Evolutionary conservation across 2,113 vertebrate genomes (phyloP).

Genomic region (Sminthopsis crassicaudata): DNA sequence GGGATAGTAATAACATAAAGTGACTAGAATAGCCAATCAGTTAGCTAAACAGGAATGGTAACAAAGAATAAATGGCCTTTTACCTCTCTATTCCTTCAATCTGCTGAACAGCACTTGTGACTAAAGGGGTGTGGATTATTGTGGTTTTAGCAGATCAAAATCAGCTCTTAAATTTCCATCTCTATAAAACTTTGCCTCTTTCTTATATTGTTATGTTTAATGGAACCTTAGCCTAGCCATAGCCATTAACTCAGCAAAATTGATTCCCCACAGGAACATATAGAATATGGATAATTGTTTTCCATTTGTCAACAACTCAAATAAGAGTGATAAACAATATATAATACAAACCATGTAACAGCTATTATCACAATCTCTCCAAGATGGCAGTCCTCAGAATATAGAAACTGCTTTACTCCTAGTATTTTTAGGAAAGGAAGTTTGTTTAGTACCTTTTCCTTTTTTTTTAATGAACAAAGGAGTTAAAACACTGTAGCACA

Average conservation of each 20-base stretch:
- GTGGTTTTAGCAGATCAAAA: neutral
- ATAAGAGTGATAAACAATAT: neutral
- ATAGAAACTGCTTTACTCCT: neutral
- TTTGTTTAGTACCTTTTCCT: neutral
- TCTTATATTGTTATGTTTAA: neutral
- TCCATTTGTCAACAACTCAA: neutral
- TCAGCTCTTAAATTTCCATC: neutral
- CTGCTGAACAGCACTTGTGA: neutral
- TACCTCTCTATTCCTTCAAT: neutral
- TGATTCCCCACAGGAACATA: neutral
- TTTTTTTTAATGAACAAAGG: neutral
- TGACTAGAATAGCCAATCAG: neutral
- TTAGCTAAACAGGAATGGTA: neutral
- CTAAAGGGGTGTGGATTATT: neutral
- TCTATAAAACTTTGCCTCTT: neutral
- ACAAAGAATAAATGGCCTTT: neutral
- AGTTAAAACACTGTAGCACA: neutral
- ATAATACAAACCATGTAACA: neutral
- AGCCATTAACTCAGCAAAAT: neutral
- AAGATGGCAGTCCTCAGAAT: neutral
- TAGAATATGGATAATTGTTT: neutral
- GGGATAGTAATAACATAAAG: neutral
- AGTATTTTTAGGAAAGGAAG: neutral
- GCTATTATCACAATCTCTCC: neutral
- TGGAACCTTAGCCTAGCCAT: neutral